Base-by-base conservation (phyloP, 1,140 invertebrate genomes). In the Listronotus oregonensis region DNA sequence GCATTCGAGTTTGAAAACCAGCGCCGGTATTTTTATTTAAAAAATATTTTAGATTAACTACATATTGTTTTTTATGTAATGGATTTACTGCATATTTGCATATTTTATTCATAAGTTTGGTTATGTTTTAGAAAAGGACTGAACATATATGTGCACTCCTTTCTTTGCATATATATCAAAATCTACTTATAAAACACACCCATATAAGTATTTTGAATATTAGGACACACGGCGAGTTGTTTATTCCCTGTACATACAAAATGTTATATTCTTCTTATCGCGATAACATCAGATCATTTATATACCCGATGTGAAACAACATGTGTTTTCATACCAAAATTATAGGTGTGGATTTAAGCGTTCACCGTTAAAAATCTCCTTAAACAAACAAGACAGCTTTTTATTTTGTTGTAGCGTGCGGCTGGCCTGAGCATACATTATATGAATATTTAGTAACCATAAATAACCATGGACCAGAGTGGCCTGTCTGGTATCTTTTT, bases 381-480 rank as follows among this genome's bases (percentile, higher is more conserved):
- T 17, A 61, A 61, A 40, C n/a, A 51, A 50, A 40, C 21, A 47
- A 17, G 56, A 7, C 43, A n/a, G n/a, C 18, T 50, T 51, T 40
- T 39, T 51, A 49, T 61, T 51, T 51, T 51, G 27, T 61, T 40
- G 15, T 47, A 47, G 42, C 15, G 15, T 17, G 27, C 6, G 17
- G 17, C 18, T 47, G n/a, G 17, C 7, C 18, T 32, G 21, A 18
- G 44, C 47, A 32, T 47, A 44, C 56, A 34, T 46, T 43, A 55
- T 63, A 68, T 73, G 71, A 73, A 73, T 73, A 73, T 73, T 73
- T 73, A 73, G 70, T 66, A 67, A 66, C 64, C 68, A 70, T 73
- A 73, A 73, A 73, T 73, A 71, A 73, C 61, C 56, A 66, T 58
- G 57, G 64, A 68, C 70, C 59, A 61, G 70, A 64, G 47, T 55